A percentile compares a stretch with the other conserved stretches of the same genome.
Conservation (phyloP, 2,113 vertebrate species). For the Bujurquina vittata region DNA sequence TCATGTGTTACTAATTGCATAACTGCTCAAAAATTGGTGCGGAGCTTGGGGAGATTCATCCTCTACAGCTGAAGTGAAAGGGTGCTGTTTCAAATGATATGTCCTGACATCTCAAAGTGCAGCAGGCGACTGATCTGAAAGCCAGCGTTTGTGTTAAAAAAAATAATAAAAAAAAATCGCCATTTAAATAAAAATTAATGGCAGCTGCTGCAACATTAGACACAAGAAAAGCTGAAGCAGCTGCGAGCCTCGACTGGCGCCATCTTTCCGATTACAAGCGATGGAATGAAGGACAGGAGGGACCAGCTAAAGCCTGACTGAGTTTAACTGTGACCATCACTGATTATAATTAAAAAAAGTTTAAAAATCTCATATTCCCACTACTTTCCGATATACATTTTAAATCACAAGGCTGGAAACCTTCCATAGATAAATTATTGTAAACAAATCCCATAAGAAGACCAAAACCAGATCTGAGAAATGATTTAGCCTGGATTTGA, state of each 20-base stretch:
- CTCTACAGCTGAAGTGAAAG: neutral
- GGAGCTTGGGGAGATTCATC: neutral
- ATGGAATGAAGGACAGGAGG: neutral
- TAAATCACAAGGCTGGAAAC: neutral
- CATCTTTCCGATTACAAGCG: neutral
- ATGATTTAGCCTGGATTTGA: neutral
- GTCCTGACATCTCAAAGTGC: neutral
- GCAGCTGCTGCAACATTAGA: neutral
- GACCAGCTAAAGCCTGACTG: neutral
- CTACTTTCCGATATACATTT: neutral
- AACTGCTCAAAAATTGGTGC: neutral
- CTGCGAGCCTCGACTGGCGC: accelerated
- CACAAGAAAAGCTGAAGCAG: neutral
- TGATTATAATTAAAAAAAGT: neutral
- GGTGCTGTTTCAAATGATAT: accelerated
- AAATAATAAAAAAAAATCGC: accelerated
- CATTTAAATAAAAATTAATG: neutral
- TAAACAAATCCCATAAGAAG: neutral
- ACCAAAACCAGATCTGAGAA: neutral
- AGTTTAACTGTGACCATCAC: neutral
- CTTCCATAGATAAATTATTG: neutral
- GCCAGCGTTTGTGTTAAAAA: neutral
- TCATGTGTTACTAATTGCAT: neutral
- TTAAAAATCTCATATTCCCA: neutral
- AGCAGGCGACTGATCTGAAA: neutral